Evolutionary conservation across 2,888 invertebrate genomes (phyloP), one percentile per base, ranked within the genome.

Genomic region (Blera fallax): DNA sequence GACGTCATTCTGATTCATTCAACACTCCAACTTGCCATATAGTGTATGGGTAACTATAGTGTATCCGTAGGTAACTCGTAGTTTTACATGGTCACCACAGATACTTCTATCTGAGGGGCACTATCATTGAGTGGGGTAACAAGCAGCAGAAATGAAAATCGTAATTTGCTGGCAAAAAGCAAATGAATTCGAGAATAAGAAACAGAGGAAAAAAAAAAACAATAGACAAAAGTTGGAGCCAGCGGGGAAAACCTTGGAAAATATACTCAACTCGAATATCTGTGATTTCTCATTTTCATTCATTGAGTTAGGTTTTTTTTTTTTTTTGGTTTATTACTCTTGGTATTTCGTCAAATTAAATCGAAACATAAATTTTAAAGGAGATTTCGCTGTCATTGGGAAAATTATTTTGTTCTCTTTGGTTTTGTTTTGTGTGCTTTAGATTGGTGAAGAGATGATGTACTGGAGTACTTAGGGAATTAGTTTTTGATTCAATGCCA

Each of bases 1-100:
- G 83, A 83, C 83, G 78, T 83, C 78, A 83, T 69, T 32, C 54
- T 60, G 77, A 60, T 73, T 73, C 78, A 83, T 83, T 73, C 64
- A 77, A 65, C 29, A 65, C 54, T 8, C 34, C 16, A 64, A 56
- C 32, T 69, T 34, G 58, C 58, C 56, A 52, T 37, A 56, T 14
- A 40, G 43, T 34, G 2, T 27, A 37, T 21, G 65, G 45, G 18
- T 32, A 40, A 40, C 40, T 40, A 8, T 40, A 48, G 37, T 64
- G 34, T 73, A 37, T 62, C 60, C 52, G 50, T 21, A 76, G 45
- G 52, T 65, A 67, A 37, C 54, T 52, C 52, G 50, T 21, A 76
- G 45, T 60, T 65, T 67, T 34, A 60, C 43, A 80, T 80, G 80
- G 80, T 43, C 60, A 77, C 32, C 45, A 76, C 10, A 21, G 54